Percentiles rank a stretch among this genome's conserved stretches.
These are phyloP conservation scores for Diplodus puntazzo DNA, from an alignment of 2,797 vertebrate species.

Conservation along the genomic window DNA sequence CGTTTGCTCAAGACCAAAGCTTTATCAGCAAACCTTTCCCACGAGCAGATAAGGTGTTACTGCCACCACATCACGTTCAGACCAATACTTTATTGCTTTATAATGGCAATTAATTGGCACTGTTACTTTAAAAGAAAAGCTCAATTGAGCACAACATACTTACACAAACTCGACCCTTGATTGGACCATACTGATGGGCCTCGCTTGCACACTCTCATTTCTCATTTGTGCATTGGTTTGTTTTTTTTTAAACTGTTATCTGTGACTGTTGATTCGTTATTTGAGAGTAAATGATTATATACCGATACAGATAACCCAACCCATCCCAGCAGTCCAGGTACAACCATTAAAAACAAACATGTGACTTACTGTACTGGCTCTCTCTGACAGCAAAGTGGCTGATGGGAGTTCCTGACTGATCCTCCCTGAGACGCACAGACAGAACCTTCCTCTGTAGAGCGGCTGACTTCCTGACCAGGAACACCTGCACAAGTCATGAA, in stretches of 20 bases:
- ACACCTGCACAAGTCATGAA: conserved; percentile 84
- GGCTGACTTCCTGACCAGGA: conserved; percentile 91
- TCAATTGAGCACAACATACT: no score
- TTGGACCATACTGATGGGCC: not conserved
- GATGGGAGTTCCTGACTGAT: conserved; percentile 80
- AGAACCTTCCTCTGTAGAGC: conserved; percentile 92
- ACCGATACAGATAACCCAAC: not conserved
- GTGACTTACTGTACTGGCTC: conserved; percentile 85
- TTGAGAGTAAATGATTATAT: not conserved
- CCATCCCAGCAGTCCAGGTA: not conserved
- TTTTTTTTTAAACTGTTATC: conserved; percentile 1
- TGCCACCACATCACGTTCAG: not conserved
- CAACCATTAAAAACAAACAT: not conserved
- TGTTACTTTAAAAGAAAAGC: not conserved
- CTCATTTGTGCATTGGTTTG: conserved; percentile 7
- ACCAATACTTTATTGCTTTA: not conserved
- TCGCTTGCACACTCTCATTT: conserved; percentile 13
- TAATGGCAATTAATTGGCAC: not conserved
- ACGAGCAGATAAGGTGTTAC: not conserved
- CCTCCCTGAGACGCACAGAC: conserved; percentile 87
- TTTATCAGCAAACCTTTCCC: not conserved
- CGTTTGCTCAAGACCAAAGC: not conserved
- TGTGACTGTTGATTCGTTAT: not conserved
- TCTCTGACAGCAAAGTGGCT: conserved; percentile 90
- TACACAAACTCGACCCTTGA: not conserved